phyloP scores from a whole-genome alignment of 2,113 vertebrate genomes.

The Pseudorasbora parva region DNA sequence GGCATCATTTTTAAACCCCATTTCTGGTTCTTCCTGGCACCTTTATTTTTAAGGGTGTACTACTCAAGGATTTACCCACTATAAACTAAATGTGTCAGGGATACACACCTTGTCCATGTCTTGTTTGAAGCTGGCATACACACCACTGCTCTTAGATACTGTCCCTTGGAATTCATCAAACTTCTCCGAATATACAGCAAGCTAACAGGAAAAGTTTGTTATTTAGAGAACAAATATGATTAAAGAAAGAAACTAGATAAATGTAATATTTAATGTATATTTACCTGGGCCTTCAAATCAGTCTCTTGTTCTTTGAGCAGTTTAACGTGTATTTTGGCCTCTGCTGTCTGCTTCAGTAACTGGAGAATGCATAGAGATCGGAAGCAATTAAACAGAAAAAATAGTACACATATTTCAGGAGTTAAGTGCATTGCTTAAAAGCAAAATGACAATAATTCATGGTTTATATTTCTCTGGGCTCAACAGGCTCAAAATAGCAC shows the following conservation, averaged over 20 bases:
- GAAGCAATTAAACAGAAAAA: background rate
- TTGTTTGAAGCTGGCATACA: conserved; percentile 94
- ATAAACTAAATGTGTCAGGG: background rate
- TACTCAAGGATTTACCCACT: background rate
- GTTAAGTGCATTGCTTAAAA: background rate
- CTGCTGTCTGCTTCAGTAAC: conserved; percentile 89
- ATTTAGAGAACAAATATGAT: background rate
- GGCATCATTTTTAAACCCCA: too few relatives aligned
- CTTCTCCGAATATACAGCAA: conserved; percentile 92
- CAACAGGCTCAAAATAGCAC: background rate
- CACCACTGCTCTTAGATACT: conserved; percentile 91
- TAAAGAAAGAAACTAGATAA: background rate
- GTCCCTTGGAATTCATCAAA: conserved; percentile 98
- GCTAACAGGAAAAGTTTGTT: conserved; percentile 71
- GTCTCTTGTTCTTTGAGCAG: conserved; percentile 89
- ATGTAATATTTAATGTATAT: conserved; percentile 23
- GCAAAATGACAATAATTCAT: background rate
- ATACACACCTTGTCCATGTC: conserved; percentile 97
- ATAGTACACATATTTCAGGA: background rate
- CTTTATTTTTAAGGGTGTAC: too few relatives aligned
- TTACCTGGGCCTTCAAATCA: conserved; percentile 90
- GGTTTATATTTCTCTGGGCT: background rate
- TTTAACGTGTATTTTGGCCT: conserved; percentile 89
- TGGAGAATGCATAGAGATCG: conserved; percentile 56
- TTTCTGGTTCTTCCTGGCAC: too few relatives aligned